Percentiles rank a stretch among this genome's conserved stretches.
phyloP scores from a whole-genome alignment of 2,113 vertebrate species.

The Aspiorhynchus laticeps region DNA sequence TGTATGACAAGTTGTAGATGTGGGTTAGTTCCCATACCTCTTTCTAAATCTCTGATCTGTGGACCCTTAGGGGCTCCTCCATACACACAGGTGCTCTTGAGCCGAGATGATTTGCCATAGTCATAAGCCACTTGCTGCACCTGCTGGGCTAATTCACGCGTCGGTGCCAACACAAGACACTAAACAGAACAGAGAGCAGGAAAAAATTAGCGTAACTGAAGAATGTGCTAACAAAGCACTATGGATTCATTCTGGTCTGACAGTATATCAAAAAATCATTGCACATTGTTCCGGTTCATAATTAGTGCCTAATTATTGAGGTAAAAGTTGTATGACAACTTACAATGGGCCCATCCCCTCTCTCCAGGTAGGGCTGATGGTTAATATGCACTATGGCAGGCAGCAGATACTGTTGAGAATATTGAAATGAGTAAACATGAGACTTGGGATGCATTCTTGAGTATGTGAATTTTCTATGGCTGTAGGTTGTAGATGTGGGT shows the following conservation, averaged over 20 bases:
- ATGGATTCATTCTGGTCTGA: not conserved
- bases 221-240: not conserved
- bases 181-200: conserved; percentile 56
- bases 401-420: conserved; percentile 85
- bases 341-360: conserved; percentile 96
- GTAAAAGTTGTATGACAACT: conserved; percentile 67
- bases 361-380: conserved; percentile 96
- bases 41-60: conserved; percentile 95
- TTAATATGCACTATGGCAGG: conserved; percentile 98
- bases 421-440: conserved; percentile 27
- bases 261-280: not conserved
- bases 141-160: conserved; percentile 97
- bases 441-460: not conserved
- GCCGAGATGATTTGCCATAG: conserved; percentile 94
- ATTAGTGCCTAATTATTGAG: not conserved
- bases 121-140: conserved; percentile 95
- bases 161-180: conserved; percentile 95
- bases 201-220: not conserved
- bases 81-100: conserved; percentile 98
- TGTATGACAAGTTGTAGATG: not conserved
- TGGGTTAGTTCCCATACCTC: conserved; percentile 78
- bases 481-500: not conserved
- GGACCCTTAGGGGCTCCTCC: conserved; percentile 98
- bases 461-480: not conserved
- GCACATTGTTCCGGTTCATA: not conserved